A percentile compares a stretch with the other conserved stretches of the same genome.
Evolutionary conservation across 2,888 invertebrate species (phyloP).

Genomic region (Pyrocoelia pectoralis): DNA sequence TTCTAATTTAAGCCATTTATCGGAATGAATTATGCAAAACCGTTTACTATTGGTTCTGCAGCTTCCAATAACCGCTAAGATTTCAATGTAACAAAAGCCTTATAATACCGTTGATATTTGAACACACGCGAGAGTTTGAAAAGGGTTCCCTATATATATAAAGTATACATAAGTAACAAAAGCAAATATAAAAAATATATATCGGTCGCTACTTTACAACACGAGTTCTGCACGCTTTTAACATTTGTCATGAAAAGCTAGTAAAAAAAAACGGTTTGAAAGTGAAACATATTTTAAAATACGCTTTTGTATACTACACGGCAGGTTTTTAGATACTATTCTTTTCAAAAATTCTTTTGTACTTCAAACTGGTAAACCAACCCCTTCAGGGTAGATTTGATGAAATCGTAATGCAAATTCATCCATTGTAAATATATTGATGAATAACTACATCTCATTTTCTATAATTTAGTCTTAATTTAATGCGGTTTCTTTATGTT

Average conservation of each 20-base stretch:
- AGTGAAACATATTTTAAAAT: conserved; percentile 43
- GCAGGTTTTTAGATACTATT: conserved; percentile 25
- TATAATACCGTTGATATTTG: conserved; percentile 43
- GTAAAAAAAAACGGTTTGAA: conserved; percentile 36
- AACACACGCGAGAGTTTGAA: conserved; percentile 50
- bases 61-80: conserved; percentile 34
- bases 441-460: no score
- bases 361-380: not conserved
- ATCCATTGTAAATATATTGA: no score
- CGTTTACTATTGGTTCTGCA: conserved; percentile 36
- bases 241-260: conserved; percentile 50
- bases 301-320: conserved; percentile 33
- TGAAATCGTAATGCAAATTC: not conserved
- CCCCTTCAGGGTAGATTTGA: not conserved
- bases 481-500: no score
- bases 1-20: conserved; percentile 39
- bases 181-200: conserved; percentile 46
- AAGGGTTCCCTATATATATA: conserved; percentile 40
- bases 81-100: conserved; percentile 36
- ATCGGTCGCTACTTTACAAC: conserved; percentile 51
- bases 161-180: conserved; percentile 32
- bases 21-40: conserved; percentile 46
- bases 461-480: no score
- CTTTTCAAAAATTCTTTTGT: conserved; percentile 14
- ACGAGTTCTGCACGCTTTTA: conserved; percentile 53